These are phyloP conservation scores for Meriones unguiculatus DNA, from an alignment of 2,113 vertebrate species.

Conservation along the genomic window DNA sequence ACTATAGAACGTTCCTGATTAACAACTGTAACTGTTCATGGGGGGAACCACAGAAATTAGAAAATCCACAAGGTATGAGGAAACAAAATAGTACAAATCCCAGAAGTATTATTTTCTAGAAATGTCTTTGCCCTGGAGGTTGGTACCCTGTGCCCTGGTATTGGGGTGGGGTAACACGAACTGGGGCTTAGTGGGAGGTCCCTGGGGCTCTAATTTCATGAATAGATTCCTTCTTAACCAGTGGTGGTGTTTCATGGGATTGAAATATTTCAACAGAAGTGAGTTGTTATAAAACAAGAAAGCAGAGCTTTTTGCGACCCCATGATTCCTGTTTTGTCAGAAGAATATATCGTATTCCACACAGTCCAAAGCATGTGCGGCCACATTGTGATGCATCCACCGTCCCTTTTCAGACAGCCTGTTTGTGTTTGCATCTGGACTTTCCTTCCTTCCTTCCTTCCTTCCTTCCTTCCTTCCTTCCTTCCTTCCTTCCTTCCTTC, in stretches of 20 bases:
- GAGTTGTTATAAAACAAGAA: no score
- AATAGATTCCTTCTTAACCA: background rate
- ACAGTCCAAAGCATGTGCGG: background rate
- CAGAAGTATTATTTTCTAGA: background rate
- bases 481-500: no score
- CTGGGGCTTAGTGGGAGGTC: background rate
- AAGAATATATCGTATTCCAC: background rate
- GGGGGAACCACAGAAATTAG: background rate
- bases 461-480: no score
- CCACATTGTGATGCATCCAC: background rate
- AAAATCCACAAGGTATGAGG: background rate
- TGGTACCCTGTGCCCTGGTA: background rate
- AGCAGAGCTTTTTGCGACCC: no score
- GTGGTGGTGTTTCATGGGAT: no score
- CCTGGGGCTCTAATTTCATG: rapidly evolving
- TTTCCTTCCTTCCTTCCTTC: no score
- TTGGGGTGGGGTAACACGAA: background rate
- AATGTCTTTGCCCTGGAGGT: background rate
- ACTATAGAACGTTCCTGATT: background rate
- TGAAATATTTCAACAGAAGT: background rate
- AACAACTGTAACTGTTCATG: background rate
- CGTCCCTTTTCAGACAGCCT: background rate
- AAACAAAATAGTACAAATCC: background rate
- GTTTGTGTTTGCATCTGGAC: no score
- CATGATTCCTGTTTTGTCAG: background rate